These are phyloP conservation scores for Ditylenchus dipsaci DNA, from an alignment of 1,140 invertebrate species.

Conservation along the genomic window DNA sequence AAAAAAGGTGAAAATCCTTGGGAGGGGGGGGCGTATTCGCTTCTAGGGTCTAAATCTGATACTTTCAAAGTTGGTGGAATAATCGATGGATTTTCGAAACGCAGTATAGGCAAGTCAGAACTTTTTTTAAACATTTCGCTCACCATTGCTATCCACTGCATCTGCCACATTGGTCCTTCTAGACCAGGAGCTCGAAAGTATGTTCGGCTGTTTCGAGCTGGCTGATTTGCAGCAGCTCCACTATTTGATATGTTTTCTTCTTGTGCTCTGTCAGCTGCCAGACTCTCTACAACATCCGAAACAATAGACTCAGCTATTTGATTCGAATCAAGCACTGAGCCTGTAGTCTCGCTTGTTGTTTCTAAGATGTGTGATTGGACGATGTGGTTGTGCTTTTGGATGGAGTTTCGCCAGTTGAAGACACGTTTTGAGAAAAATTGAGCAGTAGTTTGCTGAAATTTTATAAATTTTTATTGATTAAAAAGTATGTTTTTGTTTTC, in stretches of 20 bases:
- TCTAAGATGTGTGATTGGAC: neutral
- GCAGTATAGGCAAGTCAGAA: too few species aligned
- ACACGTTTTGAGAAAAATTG: conserved; percentile 13
- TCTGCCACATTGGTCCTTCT: conserved; percentile 25
- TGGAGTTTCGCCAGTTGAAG: neutral
- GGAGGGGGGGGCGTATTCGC: too few species aligned
- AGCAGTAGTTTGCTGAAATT: conserved; percentile 15
- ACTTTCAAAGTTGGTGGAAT: too few species aligned
- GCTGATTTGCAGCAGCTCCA: neutral
- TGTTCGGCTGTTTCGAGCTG: conserved; percentile 17
- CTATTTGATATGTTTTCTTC: neutral
- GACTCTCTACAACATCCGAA: neutral
- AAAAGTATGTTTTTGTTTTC: neutral
- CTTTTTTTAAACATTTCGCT: too few species aligned
- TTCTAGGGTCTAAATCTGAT: too few species aligned
- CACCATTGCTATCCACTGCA: too few species aligned
- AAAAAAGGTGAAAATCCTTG: too few species aligned
- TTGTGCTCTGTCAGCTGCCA: neutral
- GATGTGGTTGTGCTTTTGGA: neutral
- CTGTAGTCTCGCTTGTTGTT: neutral
- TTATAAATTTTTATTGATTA: neutral
- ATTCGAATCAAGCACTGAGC: neutral
- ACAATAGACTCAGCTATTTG: neutral
- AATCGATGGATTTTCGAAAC: too few species aligned
- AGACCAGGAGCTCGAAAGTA: conserved; percentile 39